phyloP scores from a whole-genome alignment of 2,797 vertebrate species.

The Acanthornis magna region DNA sequence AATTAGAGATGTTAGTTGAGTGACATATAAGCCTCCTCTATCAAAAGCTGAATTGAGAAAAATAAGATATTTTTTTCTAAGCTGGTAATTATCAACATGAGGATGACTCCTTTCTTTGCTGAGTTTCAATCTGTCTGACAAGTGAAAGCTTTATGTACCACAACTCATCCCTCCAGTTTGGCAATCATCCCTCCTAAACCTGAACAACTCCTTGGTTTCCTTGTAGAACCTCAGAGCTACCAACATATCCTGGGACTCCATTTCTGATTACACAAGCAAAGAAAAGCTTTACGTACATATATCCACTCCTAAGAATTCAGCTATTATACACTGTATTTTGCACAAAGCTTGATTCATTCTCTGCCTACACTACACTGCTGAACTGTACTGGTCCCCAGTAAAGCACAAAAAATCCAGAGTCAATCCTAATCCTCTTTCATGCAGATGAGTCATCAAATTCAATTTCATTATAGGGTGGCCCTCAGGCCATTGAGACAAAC shows the following conservation, averaged over 20 bases:
- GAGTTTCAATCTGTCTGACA: neutral
- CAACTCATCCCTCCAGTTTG: neutral
- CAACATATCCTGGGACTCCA: neutral
- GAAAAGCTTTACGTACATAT: neutral
- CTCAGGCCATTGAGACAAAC: constrained; percentile 14
- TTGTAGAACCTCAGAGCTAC: neutral
- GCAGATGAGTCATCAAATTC: constrained; percentile 64
- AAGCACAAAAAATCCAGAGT: neutral
- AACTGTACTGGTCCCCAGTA: neutral
- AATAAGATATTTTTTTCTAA: neutral
- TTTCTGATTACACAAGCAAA: neutral
- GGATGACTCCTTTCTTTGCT: neutral
- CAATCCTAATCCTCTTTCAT: constrained; percentile 23
- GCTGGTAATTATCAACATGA: neutral
- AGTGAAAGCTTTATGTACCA: neutral
- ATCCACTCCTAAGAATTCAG: neutral
- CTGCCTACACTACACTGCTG: neutral
- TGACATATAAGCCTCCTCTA: neutral
- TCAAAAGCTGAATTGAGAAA: neutral
- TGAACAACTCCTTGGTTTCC: neutral
- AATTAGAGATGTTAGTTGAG: neutral
- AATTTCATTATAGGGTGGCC: constrained; percentile 68
- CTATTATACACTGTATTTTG: neutral
- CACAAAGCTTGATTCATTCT: neutral
- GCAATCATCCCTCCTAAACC: neutral